These are phyloP conservation scores for Archips xylosteana DNA, from an alignment of 2,888 invertebrate species.

Conservation along the genomic window DNA sequence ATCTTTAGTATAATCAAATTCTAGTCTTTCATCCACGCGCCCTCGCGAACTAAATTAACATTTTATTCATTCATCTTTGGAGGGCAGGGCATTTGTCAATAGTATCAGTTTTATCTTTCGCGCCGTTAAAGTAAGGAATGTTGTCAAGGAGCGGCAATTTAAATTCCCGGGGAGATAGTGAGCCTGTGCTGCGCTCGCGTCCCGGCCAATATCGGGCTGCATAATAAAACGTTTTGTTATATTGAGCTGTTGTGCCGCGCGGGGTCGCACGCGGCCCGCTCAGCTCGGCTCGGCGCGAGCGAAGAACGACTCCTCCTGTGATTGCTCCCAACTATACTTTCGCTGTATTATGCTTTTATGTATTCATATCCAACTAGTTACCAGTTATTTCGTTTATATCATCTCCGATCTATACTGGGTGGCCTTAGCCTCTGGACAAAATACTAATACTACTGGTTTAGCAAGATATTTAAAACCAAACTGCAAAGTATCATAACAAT, in stretches of 20 bases:
- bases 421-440: too few species aligned
- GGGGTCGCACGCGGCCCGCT: background rate
- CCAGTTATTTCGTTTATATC: too few species aligned
- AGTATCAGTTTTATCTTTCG: conserved; percentile 30
- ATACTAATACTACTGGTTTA: too few species aligned
- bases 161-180: conserved; percentile 19
- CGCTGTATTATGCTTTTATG: too few species aligned
- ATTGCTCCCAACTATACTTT: background rate
- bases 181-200: conserved; percentile 9
- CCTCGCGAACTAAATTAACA: conserved; percentile 23
- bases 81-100: conserved; percentile 29
- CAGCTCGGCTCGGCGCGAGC: background rate
- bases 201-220: conserved; percentile 6
- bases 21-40: conserved; percentile 12
- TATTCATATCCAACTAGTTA: too few species aligned
- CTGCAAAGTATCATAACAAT: too few species aligned
- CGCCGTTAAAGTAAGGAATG: conserved; percentile 24
- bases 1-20: conserved; percentile 4
- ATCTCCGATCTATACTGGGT: too few species aligned
- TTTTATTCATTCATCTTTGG: conserved; percentile 34
- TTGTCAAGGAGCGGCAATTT: conserved; percentile 18
- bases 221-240: conserved; percentile 31
- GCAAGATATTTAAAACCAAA: too few species aligned
- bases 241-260: conserved; percentile 28
- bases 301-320: conserved; percentile 14